Evolutionary conservation across 2,797 vertebrate genomes (phyloP), one percentile per base, ranked within the genome.

Genomic region (Oreochromis grahami): DNA sequence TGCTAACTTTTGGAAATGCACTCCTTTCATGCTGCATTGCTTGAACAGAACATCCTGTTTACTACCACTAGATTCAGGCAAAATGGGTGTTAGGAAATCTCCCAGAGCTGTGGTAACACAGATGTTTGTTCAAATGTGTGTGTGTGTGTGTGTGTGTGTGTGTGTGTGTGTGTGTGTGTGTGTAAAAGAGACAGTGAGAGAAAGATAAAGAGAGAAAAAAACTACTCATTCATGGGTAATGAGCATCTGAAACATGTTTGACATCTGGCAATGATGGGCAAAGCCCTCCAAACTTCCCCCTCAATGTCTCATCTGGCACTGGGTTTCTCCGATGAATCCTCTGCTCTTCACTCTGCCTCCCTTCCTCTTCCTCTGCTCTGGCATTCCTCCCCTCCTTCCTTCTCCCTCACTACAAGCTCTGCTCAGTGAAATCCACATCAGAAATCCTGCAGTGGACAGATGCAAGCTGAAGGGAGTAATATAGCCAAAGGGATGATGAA

Each of bases 221-320:
- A 21, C 43, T 12, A 12, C 77, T 48, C 34, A 8, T 77, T 83
- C 51, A 43, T 38, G 60, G 6, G 6, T 88, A 88, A 91, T 78
- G 76, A 87, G 81, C 84, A 50, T 79, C 53, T 82, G 83, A 87
- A 87, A 85, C 15, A 72, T 29, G 60, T 81, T 85, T 78, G 77
- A 83, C 89, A 92, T 92, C 85, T 89, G 89, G 83, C 70, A 76
- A 41, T 19, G 58, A 81, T 51, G 78, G 78, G 55, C 68, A 52
- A 81, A 84, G 70, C 77, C 79, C 26, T 84, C 58, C 53, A 79
- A 79, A 78, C 65, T 56, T 60, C 48, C 51, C 26, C 65, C 29
- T 52, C 68, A 34, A 77, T 45, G 19, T n/a, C 58, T 84, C 80
- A 80, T 88, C 84, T 89, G 87, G 84, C 65, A 60, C 55, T 1